Percentiles rank a stretch among this genome's conserved stretches.
Conservation (phyloP, 53 echinoderm and acorn worm genomes). For the Stichopus horrens region DNA sequence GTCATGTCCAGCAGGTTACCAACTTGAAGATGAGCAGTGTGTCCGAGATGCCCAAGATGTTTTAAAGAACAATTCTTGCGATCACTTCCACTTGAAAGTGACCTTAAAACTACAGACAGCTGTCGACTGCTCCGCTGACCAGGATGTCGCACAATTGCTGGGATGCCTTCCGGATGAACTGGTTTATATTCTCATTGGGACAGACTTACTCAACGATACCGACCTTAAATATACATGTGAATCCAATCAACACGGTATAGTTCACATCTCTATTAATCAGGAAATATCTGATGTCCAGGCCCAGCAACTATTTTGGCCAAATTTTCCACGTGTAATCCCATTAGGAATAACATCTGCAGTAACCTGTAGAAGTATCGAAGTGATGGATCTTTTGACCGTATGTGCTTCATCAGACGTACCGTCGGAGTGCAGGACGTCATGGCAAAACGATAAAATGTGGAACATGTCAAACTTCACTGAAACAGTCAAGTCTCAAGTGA, state of each 20-base stretch:
- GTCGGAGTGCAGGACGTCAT: no score
- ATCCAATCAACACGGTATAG: neutral
- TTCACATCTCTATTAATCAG: neutral
- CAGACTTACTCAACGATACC: neutral
- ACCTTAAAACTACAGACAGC: slow-evolving; percentile 4
- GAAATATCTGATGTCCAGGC: neutral
- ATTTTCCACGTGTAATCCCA: neutral
- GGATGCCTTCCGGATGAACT: slow-evolving; percentile 1
- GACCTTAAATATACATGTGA: neutral
- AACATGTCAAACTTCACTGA: no score
- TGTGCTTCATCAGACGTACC: neutral
- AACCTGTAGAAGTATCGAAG: neutral
- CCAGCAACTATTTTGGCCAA: neutral
- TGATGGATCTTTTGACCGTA: neutral
- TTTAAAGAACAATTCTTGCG: neutral
- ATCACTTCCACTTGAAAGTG: neutral
- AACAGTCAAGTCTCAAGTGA: neutral
- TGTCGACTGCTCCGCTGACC: neutral
- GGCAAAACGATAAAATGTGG: no score
- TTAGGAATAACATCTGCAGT: neutral
- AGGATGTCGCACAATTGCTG: neutral
- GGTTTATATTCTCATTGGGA: neutral
- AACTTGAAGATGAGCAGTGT: neutral
- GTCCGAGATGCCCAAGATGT: neutral
- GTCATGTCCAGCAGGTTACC: neutral